These are phyloP conservation scores for Phycodurus eques DNA, from an alignment of 2,113 vertebrate genomes.

Conservation along the genomic window DNA sequence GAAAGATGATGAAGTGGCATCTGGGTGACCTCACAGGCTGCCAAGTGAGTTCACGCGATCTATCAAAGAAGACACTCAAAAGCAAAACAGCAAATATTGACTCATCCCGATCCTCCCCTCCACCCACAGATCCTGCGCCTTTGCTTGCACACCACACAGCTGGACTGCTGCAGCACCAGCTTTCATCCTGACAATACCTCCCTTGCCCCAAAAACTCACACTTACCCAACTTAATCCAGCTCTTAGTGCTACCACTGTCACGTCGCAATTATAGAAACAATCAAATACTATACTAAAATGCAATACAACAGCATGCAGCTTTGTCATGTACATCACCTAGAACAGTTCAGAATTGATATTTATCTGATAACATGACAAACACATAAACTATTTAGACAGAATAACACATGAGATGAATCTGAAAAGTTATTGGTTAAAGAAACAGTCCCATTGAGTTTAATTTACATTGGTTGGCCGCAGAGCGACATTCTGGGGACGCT, in stretches of 20 bases:
- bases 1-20: constrained; percentile 32
- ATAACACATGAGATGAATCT: no score
- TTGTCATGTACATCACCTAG: no score
- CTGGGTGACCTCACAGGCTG: constrained; percentile 16
- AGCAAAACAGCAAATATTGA: constrained; percentile 60
- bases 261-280: constrained; percentile 14
- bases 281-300: no score
- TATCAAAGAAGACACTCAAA: constrained; percentile 24
- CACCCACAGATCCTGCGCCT: constrained; percentile 9
- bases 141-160: constrained; percentile 66
- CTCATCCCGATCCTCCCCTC: constrained; percentile 31
- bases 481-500: no score
- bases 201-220: constrained; percentile 23
- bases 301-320: no score
- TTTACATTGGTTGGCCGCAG: no score
- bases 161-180: constrained; percentile 49
- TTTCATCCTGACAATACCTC: constrained; percentile 49
- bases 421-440: no score
- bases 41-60: constrained; percentile 43
- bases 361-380: no score
- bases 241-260: constrained; percentile 31
- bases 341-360: no score
- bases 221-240: constrained; percentile 18
- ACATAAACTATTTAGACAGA: no score
- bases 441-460: no score